Conservation (phyloP, 2,113 vertebrate genomes). For the Sprattus sprattus region DNA sequence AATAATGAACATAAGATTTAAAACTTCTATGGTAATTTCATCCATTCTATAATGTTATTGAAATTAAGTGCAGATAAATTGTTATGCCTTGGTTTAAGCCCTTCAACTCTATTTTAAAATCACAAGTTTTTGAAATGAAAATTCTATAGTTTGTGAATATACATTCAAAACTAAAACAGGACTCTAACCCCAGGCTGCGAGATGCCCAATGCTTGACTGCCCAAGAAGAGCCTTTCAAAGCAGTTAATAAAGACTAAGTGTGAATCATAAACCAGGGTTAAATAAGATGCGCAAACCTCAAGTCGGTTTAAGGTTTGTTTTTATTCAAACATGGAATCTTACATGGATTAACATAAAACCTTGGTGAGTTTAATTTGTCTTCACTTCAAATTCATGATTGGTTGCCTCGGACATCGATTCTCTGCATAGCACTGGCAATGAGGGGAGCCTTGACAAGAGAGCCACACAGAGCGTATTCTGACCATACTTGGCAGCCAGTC, state of each 20-base stretch:
- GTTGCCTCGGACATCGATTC: neutral
- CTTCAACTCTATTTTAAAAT: too few relatives aligned
- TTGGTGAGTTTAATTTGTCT: constrained; percentile 7
- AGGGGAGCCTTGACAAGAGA: neutral
- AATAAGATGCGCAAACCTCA: neutral
- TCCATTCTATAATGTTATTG: too few relatives aligned
- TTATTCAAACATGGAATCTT: constrained; percentile 20
- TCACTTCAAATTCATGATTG: constrained; percentile 18
- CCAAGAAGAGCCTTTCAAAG: too few relatives aligned
- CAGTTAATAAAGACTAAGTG: neutral
- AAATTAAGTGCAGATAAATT: too few relatives aligned
- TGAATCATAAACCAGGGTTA: neutral
- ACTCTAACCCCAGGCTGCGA: too few relatives aligned
- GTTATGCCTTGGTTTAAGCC: too few relatives aligned
- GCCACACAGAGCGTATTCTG: neutral
- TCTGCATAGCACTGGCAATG: constrained; percentile 7
- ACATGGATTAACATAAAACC: constrained; percentile 6
- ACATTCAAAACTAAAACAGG: too few relatives aligned
- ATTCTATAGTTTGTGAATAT: too few relatives aligned
- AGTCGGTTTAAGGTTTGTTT: constrained; percentile 8
- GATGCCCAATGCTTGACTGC: too few relatives aligned
- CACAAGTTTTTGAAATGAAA: too few relatives aligned
- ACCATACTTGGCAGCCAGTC: neutral
- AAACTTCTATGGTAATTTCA: too few relatives aligned
- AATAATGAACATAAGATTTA: too few relatives aligned